These are phyloP conservation scores for Ooceraea biroi DNA, from an alignment of 1,140 invertebrate genomes.

Conservation along the genomic window DNA sequence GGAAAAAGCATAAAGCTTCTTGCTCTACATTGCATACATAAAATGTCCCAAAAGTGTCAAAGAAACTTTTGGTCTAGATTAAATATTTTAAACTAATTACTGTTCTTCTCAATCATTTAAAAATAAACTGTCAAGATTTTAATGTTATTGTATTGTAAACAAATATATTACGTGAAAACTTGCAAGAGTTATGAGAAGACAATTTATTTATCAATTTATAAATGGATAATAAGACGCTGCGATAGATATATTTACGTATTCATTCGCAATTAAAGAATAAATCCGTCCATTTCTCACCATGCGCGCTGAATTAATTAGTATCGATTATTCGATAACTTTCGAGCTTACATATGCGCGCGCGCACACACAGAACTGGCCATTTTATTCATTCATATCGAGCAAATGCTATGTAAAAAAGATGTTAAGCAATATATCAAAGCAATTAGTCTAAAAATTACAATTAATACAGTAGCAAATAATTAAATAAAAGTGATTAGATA, in stretches of 20 bases:
- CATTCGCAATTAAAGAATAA: conserved; percentile 25
- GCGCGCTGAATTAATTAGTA: conserved; percentile 50
- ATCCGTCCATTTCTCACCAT: conserved; percentile 15
- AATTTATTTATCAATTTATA: background rate
- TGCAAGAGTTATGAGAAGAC: background rate
- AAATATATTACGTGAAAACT: conserved; percentile 8
- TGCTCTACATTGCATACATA: no score
- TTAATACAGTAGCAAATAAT: background rate
- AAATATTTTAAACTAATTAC: no score
- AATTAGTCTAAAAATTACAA: background rate
- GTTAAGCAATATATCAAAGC: background rate
- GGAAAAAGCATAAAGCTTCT: background rate
- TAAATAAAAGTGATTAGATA: background rate
- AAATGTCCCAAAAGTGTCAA: no score
- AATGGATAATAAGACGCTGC: background rate
- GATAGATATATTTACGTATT: background rate
- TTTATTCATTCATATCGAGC: conserved; percentile 35
- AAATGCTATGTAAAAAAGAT: background rate
- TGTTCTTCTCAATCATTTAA: background rate
- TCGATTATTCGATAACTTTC: conserved; percentile 44
- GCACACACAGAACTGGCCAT: no score
- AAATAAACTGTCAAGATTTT: background rate
- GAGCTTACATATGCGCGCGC: background rate
- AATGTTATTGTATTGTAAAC: background rate
- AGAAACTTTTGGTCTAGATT: no score